Evolutionary conservation across 2,797 vertebrate species (phyloP).

Genomic region (Steatocranus sp.): DNA sequence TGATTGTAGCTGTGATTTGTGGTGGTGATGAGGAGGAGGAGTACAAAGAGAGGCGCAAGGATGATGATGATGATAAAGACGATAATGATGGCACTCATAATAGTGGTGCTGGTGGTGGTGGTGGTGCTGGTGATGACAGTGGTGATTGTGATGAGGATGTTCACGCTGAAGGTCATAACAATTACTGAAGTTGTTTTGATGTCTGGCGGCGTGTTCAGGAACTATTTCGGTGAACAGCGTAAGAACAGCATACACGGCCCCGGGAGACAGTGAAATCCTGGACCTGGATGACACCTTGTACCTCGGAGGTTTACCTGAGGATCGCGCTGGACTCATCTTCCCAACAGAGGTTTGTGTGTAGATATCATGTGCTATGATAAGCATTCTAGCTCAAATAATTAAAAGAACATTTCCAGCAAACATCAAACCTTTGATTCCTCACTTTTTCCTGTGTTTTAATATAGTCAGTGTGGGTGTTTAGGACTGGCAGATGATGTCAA

Average conservation of each 20-base stretch:
- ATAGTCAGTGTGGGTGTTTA: background rate
- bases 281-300: conserved; percentile 95
- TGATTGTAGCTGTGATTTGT: conserved; percentile 25
- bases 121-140: background rate
- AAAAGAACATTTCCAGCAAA: background rate
- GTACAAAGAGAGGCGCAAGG: background rate
- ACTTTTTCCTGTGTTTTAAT: background rate
- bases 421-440: background rate
- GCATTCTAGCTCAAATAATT: background rate
- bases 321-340: conserved; percentile 92
- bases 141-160: conserved; percentile 23
- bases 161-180: conserved; percentile 23
- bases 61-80: conserved; percentile 20
- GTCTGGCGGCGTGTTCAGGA: conserved; percentile 68
- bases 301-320: conserved; percentile 94
- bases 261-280: conserved; percentile 96
- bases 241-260: conserved; percentile 93
- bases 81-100: background rate
- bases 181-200: conserved; percentile 23
- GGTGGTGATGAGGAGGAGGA: conserved; percentile 16
- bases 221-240: conserved; percentile 97
- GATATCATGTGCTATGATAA: background rate
- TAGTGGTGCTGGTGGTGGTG: background rate
- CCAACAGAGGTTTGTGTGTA: conserved; percentile 88
- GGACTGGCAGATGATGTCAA: background rate